Base-by-base conservation (phyloP, 1,140 invertebrate genomes). In the Apis cerana region DNA sequence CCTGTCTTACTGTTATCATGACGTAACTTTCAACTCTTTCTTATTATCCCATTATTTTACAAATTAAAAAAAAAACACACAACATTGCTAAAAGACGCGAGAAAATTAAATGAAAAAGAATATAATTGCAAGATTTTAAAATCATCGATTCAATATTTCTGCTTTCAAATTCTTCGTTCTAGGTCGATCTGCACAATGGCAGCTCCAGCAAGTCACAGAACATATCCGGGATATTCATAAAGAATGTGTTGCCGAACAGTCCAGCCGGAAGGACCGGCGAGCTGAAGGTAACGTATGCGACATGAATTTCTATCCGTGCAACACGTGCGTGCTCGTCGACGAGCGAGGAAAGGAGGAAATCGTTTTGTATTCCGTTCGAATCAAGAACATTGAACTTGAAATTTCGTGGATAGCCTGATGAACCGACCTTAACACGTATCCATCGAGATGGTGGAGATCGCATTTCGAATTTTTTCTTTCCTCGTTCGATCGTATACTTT, bases 141-240 rank as follows among this genome's bases (percentile, higher is more conserved):
- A 59, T 3, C 3, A 11, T 58, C 58, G 21, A 59, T 59, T 59
- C 1, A n/a, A 59, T 59, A 21, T 33, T 33, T 43, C 5, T 7
- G 5, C 4, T 43, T 7, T 62, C 13, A 71, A 52, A 62, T 52
- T 11, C 13, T 52, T 75, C 17, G 77, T 92, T 92, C 59, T 89
- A 96, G 95, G 95, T 96, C 81, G 96, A 96, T 86, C 89, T 96
- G 76, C 95, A 94, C 89, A 95, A 95, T 89, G 91, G 81, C 78
- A 85, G 90, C n/a, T 82, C 86, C n/a, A 90, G 86, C 75, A 86
- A 92, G 58, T 90, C 91, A 8, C 89, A 92, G 87, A 93, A 93
- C 65, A 93, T 99, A 82, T 97, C 98, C 69, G 99, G 99, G 21
- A 99, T 99, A 90, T 99, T 99, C 93, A 99, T 99, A 87, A 99